A percentile compares a stretch with the other conserved stretches of the same genome.
Conservation (phyloP, 2,888 invertebrate species). For the Melangyna quadrimaculata region DNA sequence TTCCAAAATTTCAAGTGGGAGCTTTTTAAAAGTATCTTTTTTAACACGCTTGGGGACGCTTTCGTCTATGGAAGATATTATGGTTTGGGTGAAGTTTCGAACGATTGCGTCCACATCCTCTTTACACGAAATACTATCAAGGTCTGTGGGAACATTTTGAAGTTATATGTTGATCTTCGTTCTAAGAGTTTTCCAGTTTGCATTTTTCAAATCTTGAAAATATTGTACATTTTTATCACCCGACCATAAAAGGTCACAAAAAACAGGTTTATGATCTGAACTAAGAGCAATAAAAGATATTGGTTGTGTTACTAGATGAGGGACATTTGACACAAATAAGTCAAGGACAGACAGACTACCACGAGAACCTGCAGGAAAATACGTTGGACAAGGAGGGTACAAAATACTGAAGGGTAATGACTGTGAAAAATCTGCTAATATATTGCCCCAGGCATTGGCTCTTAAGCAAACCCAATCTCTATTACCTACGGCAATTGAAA, state of each 20-base stretch:
- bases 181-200: background rate
- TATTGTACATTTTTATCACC: slow-evolving; percentile 2
- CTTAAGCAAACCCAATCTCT: no score
- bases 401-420: background rate
- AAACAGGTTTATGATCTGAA: slow-evolving; percentile 8
- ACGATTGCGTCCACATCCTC: background rate
- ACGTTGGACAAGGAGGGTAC: background rate
- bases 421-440: background rate
- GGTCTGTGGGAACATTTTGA: background rate
- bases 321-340: background rate
- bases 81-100: background rate
- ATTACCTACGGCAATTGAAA: no score
- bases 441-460: background rate
- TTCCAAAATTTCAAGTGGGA: background rate
- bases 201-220: slow-evolving; percentile 11
- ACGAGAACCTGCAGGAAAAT: background rate
- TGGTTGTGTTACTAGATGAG: background rate
- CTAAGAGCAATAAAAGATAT: background rate
- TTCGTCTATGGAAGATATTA: background rate
- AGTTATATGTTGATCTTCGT: background rate
- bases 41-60: background rate
- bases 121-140: background rate
- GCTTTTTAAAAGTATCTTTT: background rate
- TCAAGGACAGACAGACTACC: background rate
- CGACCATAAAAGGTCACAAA: slow-evolving; percentile 3